Base-by-base conservation (phyloP, 2,797 vertebrate species). In the Jordanella pulchra region DNA sequence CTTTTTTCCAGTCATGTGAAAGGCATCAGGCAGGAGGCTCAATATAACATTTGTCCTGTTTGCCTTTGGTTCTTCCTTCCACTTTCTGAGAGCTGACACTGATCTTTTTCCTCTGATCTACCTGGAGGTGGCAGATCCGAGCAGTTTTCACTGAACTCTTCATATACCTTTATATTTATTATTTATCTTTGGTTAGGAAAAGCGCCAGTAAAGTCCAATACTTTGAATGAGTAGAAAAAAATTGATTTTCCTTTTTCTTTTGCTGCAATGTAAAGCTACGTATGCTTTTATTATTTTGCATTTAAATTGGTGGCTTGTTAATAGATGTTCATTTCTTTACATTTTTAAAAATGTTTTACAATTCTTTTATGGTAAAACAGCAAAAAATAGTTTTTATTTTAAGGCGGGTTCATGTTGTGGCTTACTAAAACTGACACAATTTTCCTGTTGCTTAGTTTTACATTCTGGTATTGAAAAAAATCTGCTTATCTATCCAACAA, bases 1-100 rank as follows among this genome's bases (percentile, higher is more conserved):
- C 48, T 68, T 72, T 67, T 72, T 75, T 81, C 72, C 64, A 6
- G 86, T 93, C 91, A 93, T 92, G 91, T 94, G 92, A 93, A 90
- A 91, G 74, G 55, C 89, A 93, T 93, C 89, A 93, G 82, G 73
- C 82, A 63, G 79, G 48, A 47, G 56, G 32, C 73, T 92, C 79
- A 92, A 93, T 90, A 25, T 83, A 80, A 54, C 39, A 10, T 84
- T 82, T 93, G 90, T 91, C 79, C 55, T 74, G 72, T 42, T 77
- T 35, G 75, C 54, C 56, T 74, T 44, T 66, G 48, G 56, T 72
- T 72, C 67, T 44, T 67, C 50, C 35, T 84, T 25, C 72, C 84
- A 28, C 69, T 71, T 1, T 72, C 76, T 80, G 84, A 84, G 81
- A 27, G 27, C 32, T 47, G 28, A 63, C 65, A 45, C 56, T 1